Base-by-base conservation (phyloP, 2,888 invertebrate genomes). In the Agelastica alni region DNA sequence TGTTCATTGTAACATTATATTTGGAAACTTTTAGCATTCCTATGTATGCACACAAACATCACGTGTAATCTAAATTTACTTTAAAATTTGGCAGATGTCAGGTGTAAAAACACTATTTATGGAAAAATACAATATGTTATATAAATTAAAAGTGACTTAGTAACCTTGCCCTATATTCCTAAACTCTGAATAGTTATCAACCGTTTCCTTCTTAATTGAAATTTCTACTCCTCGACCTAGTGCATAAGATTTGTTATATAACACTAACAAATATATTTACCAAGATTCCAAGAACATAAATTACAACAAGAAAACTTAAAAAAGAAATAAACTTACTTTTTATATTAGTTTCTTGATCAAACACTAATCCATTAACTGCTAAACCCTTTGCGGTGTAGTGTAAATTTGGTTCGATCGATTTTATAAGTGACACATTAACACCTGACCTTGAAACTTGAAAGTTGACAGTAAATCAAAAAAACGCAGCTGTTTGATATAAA, bases 81-180 rank as follows among this genome's bases (percentile, higher is more conserved):
- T 18, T 31, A 41, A 49, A 49, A 22, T 49, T 49, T 49, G 49
- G 49, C 49, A 49, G 26, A 9, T 49, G 49, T 49, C 49, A 49
- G 22, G 10, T 18, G 17, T 37, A 34, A 32, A 14, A 45, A 26
- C 6, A 32, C 39, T 16, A 17, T 34, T 18, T 17, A 22, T 13
- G 28, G 26, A 47, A 39, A 13, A 22, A 28, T 28, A 22, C 49
- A 48, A 49, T 49, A 41, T 49, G 49, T 49, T 49, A 49, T 20
- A 41, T 41, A 20, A 49, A 49, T 18, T 39, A 18, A 36, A n/a
- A 36, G 2, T 36, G 4, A 16, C 16, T 13, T 18, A n/a, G 20
- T 39, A 18, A 7, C 20, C 37, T 39, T 20, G 37, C 5, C 18
- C 37, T 39, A 39, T 39, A 39, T 39, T 39, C n/a, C 12, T 9